Conservation (phyloP, 2,797 vertebrate genomes). For the Siniperca scherzeri region DNA sequence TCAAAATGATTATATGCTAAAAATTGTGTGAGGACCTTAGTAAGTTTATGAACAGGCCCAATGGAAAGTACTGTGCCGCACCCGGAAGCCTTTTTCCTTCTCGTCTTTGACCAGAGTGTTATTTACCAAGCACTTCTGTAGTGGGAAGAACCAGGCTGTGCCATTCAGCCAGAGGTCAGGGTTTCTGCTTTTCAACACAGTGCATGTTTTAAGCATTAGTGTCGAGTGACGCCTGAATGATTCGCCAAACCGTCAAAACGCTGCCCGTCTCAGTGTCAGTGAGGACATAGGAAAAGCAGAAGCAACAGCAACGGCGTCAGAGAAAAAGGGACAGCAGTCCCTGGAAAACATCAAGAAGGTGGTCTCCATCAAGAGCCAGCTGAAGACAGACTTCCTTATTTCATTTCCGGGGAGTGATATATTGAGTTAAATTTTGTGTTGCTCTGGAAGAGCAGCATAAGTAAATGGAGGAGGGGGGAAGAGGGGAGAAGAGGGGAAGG, state of each 20-base stretch:
- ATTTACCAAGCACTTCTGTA: constrained; percentile 83
- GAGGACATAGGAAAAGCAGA: constrained; percentile 79
- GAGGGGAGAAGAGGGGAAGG: neutral
- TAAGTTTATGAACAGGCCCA: constrained; percentile 87
- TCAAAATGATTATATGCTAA: constrained; percentile 93
- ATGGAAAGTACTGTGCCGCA: constrained; percentile 84
- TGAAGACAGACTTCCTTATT: constrained; percentile 84
- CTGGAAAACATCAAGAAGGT: constrained; percentile 81
- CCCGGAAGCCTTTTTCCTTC: constrained; percentile 83
- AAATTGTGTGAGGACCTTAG: constrained; percentile 88
- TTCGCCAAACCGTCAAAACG: constrained; percentile 78
- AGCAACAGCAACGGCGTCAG: constrained; percentile 65
- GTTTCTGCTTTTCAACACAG: constrained; percentile 84
- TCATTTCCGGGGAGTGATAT: constrained; percentile 81
- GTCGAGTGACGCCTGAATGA: constrained; percentile 73
- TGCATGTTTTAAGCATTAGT: constrained; percentile 86
- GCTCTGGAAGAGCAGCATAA: constrained; percentile 64
- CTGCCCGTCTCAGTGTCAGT: constrained; percentile 74
- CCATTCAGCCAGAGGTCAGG: constrained; percentile 85
- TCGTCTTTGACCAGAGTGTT: constrained; percentile 80
- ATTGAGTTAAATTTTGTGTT: constrained; percentile 77
- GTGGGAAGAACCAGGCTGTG: constrained; percentile 71
- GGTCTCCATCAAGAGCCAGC: constrained; percentile 78
- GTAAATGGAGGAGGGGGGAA: constrained; percentile 45
- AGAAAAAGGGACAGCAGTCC: constrained; percentile 64